Percentiles rank a stretch among this genome's conserved stretches.
Conservation (phyloP, 2,113 vertebrate genomes). For the Columba janthina region DNA sequence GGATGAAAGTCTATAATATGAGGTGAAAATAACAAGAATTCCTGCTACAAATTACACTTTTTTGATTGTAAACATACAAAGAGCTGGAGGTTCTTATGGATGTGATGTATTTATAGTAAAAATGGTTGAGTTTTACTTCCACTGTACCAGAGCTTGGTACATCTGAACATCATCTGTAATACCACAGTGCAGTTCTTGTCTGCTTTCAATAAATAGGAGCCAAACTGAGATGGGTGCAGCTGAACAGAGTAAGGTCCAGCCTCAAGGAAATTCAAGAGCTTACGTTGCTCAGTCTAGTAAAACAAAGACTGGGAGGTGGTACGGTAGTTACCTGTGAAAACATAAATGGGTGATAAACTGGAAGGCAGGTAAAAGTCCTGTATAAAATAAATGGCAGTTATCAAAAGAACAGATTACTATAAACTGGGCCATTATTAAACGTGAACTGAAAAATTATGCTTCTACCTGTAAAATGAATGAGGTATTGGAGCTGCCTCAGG, state of each 20-base stretch:
- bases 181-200: not conserved
- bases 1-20: not conserved
- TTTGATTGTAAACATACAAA: not conserved
- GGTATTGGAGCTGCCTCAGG: not conserved
- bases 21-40: not conserved
- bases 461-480: not conserved
- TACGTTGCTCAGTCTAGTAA: not conserved
- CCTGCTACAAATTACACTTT: not conserved
- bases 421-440: not conserved
- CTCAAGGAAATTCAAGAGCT: not conserved
- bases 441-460: not conserved
- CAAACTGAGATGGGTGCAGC: not conserved
- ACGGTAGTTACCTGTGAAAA: not conserved
- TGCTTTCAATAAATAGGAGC: not conserved
- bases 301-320: not conserved
- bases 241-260: not conserved
- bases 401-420: not conserved
- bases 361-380: not conserved
- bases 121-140: not conserved
- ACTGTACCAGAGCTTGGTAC: not conserved
- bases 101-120: not conserved
- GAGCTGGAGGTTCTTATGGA: not conserved
- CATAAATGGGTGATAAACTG: not conserved
- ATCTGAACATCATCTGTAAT: not conserved
- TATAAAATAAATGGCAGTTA: not conserved